Base-by-base conservation (phyloP, 2,888 invertebrate species). In the Dasypolia templi region DNA sequence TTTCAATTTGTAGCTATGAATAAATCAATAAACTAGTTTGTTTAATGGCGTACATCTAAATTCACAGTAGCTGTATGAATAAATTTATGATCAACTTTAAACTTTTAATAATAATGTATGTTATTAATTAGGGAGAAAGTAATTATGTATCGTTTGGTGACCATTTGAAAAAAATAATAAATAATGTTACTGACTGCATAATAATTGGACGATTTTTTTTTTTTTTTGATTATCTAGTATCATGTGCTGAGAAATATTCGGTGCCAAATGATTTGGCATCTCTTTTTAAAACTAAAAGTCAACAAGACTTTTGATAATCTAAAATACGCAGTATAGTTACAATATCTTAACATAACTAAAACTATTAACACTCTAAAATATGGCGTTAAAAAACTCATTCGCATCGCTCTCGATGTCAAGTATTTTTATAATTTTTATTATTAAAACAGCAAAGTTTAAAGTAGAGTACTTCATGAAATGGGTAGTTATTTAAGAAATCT, bases 21-120 rank as follows among this genome's bases (percentile, higher is more conserved):
- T 91, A 88, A 89, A 83, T 90, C 88, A 87, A 90, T 89, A 88
- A 90, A 92, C 89, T 85, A 81, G 89, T 90, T 91, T 89, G 14
- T 75, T 69, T 86, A 86, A 86, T 87, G 77, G 81, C 79, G 56
- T 62, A 84, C 81, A 76, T 82, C 72, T 72, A 83, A 89, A 88
- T 88, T 88, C 84, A 90, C 90, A 87, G 91, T 86, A 91, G 90
- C 91, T 26, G 79, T 76, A 86, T 76, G 83, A 84, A 86, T 86
- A 85, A 19, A 85, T 89, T 86, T 85, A 71, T 81, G 75, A 75
- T 82, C 12, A 32, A 22, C 22, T 56, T 81, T n/a, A 63, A 68
- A 32, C 17, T 67, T 72, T 81, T 63, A 59, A 76, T 76, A 76
- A 76, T 82, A 86, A 87, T 87, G 80, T 70, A 80, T 82, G 77